Evolutionary conservation across 2,113 vertebrate species (phyloP).

Genomic region (Hyla sarda): DNA sequence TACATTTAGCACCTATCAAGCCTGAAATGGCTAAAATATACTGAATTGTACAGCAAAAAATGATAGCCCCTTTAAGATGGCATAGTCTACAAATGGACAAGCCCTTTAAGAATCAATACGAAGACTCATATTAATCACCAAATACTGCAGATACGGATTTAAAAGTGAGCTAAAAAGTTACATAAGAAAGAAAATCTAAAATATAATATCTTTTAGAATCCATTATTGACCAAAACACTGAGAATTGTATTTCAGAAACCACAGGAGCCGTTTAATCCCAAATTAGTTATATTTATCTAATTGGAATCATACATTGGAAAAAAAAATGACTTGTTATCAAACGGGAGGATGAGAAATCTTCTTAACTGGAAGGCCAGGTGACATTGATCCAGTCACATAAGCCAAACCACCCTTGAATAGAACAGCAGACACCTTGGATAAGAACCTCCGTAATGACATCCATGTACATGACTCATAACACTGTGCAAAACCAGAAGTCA

Average conservation of each 20-base stretch:
- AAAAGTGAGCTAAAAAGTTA: neutral
- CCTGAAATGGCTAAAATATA: too few species aligned
- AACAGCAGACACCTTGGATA: slow-evolving; percentile 68
- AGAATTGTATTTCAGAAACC: slow-evolving; percentile 6
- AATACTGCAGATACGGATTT: neutral
- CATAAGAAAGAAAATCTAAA: neutral
- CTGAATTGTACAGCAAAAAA: too few species aligned
- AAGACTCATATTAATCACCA: neutral
- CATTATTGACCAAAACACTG: neutral
- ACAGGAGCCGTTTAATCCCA: neutral
- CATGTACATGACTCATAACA: slow-evolving; percentile 85
- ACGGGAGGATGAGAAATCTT: neutral
- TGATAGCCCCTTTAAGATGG: too few species aligned
- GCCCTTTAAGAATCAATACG: too few species aligned
- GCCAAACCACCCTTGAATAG: slow-evolving; percentile 23
- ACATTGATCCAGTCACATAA: slow-evolving; percentile 41
- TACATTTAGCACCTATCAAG: too few species aligned
- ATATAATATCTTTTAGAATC: neutral
- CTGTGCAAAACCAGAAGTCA: slow-evolving; percentile 81
- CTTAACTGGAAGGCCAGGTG: slow-evolving; percentile 35
- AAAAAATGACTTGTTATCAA: neutral
- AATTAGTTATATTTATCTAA: neutral
- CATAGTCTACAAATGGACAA: too few species aligned
- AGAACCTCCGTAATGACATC: slow-evolving; percentile 86
- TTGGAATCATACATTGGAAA: neutral